These are phyloP conservation scores for Heliocidaris erythrogramma DNA, from an alignment of 35 echinoderm and acorn worm species.

Conservation along the genomic window DNA sequence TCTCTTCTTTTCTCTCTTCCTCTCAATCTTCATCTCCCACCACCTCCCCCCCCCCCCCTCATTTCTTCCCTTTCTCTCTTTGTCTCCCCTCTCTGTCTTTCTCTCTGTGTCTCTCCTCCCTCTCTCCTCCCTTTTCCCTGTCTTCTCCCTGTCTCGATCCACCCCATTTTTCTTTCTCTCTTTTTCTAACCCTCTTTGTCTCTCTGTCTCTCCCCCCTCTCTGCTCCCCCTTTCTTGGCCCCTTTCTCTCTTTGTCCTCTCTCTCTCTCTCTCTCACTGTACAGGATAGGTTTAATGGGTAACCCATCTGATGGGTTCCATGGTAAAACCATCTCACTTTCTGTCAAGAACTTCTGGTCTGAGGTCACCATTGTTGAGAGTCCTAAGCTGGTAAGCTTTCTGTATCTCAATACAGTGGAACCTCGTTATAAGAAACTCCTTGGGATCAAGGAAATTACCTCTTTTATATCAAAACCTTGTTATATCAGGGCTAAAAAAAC, in stretches of 20 bases:
- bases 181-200: background rate
- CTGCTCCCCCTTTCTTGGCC: background rate
- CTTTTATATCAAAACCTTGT: no score
- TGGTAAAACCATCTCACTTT: constrained; percentile 88
- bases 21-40: no score
- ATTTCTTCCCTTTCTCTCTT: background rate
- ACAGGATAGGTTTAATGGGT: constrained; percentile 81
- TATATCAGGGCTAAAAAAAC: no score
- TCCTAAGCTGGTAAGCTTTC: constrained; percentile 69
- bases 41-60: background rate
- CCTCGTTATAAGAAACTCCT: no score
- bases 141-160: no score
- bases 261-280: constrained; percentile 1
- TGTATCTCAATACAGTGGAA: no score
- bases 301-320: constrained; percentile 90
- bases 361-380: constrained; percentile 90
- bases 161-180: background rate
- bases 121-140: background rate
- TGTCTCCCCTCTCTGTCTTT: no score
- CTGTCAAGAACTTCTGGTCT: constrained; percentile 87
- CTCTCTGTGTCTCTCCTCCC: no score
- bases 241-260: no score
- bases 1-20: background rate
- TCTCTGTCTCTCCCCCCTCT: background rate
- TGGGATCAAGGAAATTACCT: no score